Conservation (phyloP, 2,888 invertebrate species). For the Drosophila trichaetosa region DNA sequence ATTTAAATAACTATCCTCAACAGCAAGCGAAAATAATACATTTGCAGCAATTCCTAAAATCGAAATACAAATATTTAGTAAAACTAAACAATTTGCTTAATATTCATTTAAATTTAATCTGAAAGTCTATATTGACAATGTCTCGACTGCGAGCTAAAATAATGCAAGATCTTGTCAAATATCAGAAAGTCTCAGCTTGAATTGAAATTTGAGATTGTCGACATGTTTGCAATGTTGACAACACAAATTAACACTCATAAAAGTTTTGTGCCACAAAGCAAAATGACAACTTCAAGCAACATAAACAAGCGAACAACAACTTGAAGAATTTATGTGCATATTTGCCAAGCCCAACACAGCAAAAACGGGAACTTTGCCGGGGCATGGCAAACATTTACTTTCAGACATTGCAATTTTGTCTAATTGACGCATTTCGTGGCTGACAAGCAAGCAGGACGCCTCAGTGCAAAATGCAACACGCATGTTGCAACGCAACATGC, state of each 20-base stretch:
- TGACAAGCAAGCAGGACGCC: slow-evolving; percentile 64
- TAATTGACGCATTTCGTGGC: slow-evolving; percentile 81
- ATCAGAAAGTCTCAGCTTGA: not conserved
- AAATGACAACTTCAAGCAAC: slow-evolving; percentile 45
- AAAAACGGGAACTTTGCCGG: slow-evolving; percentile 5
- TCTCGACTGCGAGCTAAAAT: not conserved
- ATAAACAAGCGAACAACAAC: slow-evolving; percentile 53
- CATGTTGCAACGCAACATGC: slow-evolving; percentile 46
- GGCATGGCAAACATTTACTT: slow-evolving; percentile 44
- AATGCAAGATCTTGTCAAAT: not conserved
- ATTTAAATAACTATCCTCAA: not conserved
- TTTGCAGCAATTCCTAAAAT: not conserved
- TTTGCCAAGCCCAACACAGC: slow-evolving; percentile 35
- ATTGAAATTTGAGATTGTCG: slow-evolving; percentile 21
- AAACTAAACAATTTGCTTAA: not conserved
- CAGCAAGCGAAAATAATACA: not conserved
- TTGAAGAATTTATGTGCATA: slow-evolving; percentile 66
- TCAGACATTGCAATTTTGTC: slow-evolving; percentile 76
- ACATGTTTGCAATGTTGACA: slow-evolving; percentile 74
- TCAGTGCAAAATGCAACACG: slow-evolving; percentile 43
- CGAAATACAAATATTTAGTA: not conserved
- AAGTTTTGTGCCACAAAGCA: slow-evolving; percentile 59
- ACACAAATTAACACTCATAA: slow-evolving; percentile 76
- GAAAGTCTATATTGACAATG: not conserved
- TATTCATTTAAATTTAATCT: not conserved